Percentiles rank a stretch among this genome's conserved stretches.
These are phyloP conservation scores for Plebejus anna DNA, from an alignment of 2,888 invertebrate genomes.

Conservation along the genomic window DNA sequence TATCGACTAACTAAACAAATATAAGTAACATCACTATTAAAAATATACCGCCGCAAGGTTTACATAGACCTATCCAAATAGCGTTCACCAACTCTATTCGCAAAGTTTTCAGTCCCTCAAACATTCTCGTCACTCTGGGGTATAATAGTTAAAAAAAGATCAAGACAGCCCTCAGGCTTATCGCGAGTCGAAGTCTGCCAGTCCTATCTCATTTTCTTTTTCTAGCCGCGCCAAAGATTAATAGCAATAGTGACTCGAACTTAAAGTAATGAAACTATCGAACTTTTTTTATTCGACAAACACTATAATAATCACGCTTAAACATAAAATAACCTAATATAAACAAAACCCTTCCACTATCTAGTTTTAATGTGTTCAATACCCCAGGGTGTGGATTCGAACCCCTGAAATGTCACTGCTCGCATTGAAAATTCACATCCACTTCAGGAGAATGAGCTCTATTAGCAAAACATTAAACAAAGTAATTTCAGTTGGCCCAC, in stretches of 20 bases:
- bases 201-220: conserved; percentile 18
- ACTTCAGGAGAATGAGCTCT: conserved; percentile 21
- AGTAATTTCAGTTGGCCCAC: conserved; percentile 21
- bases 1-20: not conserved
- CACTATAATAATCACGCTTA: not conserved
- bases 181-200: not conserved
- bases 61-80: conserved; percentile 44
- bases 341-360: not conserved
- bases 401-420: not conserved
- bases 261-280: not conserved
- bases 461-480: conserved; percentile 25
- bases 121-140: conserved; percentile 22
- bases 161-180: conserved; percentile 20
- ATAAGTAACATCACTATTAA: conserved; percentile 17
- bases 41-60: conserved; percentile 34
- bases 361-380: not conserved
- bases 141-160: conserved; percentile 22
- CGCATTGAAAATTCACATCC: conserved; percentile 8
- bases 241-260: not conserved
- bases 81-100: conserved; percentile 32
- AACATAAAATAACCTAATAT: not conserved
- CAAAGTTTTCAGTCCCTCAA: conserved; percentile 5
- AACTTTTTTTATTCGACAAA: not conserved
- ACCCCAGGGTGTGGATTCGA: not conserved
- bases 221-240: not conserved